These are phyloP conservation scores for Osmoderma eremita DNA, from an alignment of 2,888 invertebrate species.

Conservation along the genomic window DNA sequence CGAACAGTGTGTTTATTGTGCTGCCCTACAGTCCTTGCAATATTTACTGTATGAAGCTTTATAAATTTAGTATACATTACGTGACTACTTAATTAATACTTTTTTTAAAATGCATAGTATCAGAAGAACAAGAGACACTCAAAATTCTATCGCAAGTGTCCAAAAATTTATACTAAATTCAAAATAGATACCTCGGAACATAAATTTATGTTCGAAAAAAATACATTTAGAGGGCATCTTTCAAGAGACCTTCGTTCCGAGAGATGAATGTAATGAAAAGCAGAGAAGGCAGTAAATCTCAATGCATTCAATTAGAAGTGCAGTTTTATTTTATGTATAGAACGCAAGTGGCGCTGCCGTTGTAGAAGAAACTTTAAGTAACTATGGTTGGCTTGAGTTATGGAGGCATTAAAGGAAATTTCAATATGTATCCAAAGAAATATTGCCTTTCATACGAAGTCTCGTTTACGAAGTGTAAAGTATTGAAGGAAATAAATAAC, in stretches of 20 bases:
- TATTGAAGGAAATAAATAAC: conserved; percentile 7
- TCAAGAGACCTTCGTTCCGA: too few relatives aligned
- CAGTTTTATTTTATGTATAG: conserved; percentile 1
- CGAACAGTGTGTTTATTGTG: too few relatives aligned
- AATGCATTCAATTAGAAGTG: conserved; percentile 7
- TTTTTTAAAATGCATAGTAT: too few relatives aligned
- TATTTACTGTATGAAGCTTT: too few relatives aligned
- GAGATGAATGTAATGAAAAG: too few relatives aligned
- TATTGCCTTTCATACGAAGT: conserved; percentile 55
- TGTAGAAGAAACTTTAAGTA: conserved; percentile 47
- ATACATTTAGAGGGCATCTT: neutral
- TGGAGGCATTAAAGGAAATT: conserved; percentile 59
- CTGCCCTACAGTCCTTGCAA: too few relatives aligned
- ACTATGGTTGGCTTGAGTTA: conserved; percentile 52
- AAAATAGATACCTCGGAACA: neutral
- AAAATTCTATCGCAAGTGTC: too few relatives aligned
- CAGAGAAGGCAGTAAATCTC: neutral
- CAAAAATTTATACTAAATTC: neutral
- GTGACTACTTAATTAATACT: too few relatives aligned
- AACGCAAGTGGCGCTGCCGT: neutral
- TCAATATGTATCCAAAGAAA: conserved; percentile 61
- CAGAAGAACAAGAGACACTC: too few relatives aligned
- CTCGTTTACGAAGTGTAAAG: neutral
- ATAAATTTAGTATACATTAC: too few relatives aligned
- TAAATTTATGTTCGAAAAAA: neutral